Evolutionary conservation across 2,888 invertebrate species (phyloP).

Genomic region (Mimachlamys varia): DNA sequence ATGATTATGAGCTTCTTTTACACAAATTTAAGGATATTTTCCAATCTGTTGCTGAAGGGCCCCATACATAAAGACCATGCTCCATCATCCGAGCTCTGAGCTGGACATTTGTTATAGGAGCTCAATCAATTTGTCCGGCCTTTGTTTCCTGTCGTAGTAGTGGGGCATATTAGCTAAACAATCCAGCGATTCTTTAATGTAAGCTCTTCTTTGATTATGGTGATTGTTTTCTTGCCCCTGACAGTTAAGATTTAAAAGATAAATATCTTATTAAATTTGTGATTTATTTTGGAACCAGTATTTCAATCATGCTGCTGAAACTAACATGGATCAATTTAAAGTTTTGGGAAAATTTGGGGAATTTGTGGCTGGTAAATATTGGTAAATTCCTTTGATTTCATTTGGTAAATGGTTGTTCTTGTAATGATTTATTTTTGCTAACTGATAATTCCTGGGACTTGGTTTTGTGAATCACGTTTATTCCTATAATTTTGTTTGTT

Average conservation of each 20-base stretch:
- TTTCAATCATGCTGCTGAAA: neutral
- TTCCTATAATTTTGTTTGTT: no score
- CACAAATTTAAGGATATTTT: constrained; percentile 31
- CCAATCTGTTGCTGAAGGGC: constrained; percentile 33
- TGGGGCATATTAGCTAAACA: constrained; percentile 8
- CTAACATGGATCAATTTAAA: no score
- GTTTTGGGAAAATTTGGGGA: no score
- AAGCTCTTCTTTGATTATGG: neutral
- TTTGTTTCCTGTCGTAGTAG: neutral
- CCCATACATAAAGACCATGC: neutral
- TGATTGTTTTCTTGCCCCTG: neutral
- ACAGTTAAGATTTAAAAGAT: neutral
- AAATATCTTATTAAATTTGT: neutral
- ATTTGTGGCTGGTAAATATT: no score
- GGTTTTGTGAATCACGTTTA: no score
- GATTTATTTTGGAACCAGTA: neutral
- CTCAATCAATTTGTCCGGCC: neutral
- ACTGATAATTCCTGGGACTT: no score
- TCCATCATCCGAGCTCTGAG: neutral
- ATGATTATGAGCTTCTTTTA: constrained; percentile 36
- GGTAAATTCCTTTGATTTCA: no score
- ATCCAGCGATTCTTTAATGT: neutral
- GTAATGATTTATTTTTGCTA: no score
- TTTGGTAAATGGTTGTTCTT: no score
- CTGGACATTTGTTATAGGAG: constrained; percentile 14